phyloP scores from a whole-genome alignment of 2,888 invertebrate species.

The Ormyrus nitidulus region DNA sequence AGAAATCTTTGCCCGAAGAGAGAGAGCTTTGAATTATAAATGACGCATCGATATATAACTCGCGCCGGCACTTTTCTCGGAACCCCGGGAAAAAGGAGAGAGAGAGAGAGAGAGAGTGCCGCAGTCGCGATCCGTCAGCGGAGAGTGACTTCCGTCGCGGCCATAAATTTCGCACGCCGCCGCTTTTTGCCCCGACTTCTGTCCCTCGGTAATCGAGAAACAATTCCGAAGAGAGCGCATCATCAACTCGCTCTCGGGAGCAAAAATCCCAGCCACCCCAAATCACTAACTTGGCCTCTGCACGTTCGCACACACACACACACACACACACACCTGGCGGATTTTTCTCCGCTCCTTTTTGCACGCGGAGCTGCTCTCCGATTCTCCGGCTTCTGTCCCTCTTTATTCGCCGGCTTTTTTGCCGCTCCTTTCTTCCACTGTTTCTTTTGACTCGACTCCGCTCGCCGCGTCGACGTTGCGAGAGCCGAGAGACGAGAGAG shows the following conservation, averaged over 20 bases:
- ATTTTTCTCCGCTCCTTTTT: slow-evolving; percentile 31
- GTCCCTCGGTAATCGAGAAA: slow-evolving; percentile 46
- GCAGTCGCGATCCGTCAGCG: neutral
- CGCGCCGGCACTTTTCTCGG: slow-evolving; percentile 29
- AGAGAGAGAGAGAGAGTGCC: too few relatives aligned
- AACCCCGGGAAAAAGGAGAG: slow-evolving; percentile 8
- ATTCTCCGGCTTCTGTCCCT: neutral
- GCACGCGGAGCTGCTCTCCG: neutral
- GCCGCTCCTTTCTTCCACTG: slow-evolving; percentile 3
- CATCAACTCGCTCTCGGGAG: slow-evolving; percentile 26
- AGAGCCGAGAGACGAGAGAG: too few relatives aligned
- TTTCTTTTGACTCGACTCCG: neutral
- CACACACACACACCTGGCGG: slow-evolving; percentile 17
- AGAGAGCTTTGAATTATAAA: slow-evolving; percentile 52
- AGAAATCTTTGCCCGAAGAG: neutral
- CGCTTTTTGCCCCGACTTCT: slow-evolving; percentile 18
- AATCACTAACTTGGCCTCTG: slow-evolving; percentile 33
- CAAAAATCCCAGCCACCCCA: slow-evolving; percentile 35
- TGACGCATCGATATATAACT: slow-evolving; percentile 26
- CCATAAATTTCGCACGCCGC: slow-evolving; percentile 49
- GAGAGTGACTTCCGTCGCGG: slow-evolving; percentile 40
- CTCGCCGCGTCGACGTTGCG: slow-evolving; percentile 18
- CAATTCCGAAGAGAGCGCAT: slow-evolving; percentile 40
- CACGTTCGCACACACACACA: neutral
- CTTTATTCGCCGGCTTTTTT: neutral